Evolutionary conservation across 2,888 invertebrate genomes (phyloP).

Genomic region (Hydraecia micacea): DNA sequence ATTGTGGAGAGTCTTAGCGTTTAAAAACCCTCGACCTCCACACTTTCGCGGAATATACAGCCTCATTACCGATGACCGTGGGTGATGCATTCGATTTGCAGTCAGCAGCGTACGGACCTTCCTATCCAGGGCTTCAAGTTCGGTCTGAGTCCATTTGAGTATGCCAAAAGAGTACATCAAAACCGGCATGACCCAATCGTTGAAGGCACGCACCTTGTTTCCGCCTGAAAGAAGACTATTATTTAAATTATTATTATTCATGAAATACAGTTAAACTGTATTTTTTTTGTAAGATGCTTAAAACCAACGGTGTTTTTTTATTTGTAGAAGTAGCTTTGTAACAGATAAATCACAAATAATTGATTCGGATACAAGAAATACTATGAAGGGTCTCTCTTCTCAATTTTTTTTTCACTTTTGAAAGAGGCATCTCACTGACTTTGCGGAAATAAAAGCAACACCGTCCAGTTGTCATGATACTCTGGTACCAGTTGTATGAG

Average conservation of each 20-base stretch:
- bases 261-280: conserved; percentile 5
- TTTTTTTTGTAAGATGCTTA: neutral
- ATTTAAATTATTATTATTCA: neutral
- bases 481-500: conserved; percentile 50
- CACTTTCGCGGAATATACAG: too few relatives aligned
- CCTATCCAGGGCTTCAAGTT: too few relatives aligned
- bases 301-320: neutral
- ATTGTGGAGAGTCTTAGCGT: too few relatives aligned
- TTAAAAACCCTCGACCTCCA: too few relatives aligned
- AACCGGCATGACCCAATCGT: too few relatives aligned
- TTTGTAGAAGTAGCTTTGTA: neutral
- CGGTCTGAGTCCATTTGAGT: too few relatives aligned
- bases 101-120: too few relatives aligned
- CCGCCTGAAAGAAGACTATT: too few relatives aligned
- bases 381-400: neutral
- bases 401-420: conserved; percentile 23
- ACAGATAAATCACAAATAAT: neutral
- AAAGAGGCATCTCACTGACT: conserved; percentile 26
- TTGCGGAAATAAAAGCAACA: conserved; percentile 58
- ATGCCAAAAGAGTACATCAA: too few relatives aligned
- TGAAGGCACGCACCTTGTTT: too few relatives aligned
- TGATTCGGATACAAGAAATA: neutral
- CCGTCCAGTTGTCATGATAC: conserved; percentile 46
- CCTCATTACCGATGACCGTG: too few relatives aligned
- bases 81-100: too few relatives aligned